These are phyloP conservation scores for Chiloscyllium plagiosum DNA, from an alignment of 2,113 vertebrate genomes.

Conservation along the genomic window DNA sequence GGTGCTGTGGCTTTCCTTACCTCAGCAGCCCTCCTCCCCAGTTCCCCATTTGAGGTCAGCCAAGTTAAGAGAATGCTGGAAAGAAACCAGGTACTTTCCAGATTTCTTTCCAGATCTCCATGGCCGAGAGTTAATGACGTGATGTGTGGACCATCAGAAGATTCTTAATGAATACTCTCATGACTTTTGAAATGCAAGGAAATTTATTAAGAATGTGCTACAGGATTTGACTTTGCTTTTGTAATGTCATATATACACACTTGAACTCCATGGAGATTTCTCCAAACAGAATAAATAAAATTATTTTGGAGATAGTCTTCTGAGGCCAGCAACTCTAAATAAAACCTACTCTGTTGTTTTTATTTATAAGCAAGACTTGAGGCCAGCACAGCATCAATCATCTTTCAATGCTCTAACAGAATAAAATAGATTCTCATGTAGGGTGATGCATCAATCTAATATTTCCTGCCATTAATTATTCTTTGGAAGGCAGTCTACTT, in stretches of 20 bases:
- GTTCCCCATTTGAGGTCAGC: not conserved
- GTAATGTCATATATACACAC: not conserved
- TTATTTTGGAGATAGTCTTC: not conserved
- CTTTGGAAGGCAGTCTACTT: not conserved
- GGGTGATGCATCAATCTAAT: not conserved
- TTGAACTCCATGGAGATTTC: not conserved
- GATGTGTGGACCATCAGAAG: not conserved
- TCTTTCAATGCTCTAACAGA: not conserved
- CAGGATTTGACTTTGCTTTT: not conserved
- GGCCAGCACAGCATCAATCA: not conserved
- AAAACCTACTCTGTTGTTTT: not conserved
- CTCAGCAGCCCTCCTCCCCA: not conserved
- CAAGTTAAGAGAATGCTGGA: not conserved
- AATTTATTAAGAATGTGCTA: not conserved
- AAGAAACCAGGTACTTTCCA: not conserved
- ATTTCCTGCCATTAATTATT: not conserved
- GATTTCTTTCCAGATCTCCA: not conserved
- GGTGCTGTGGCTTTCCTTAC: not conserved
- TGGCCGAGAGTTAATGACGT: not conserved
- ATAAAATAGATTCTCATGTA: not conserved
- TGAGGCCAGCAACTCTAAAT: not conserved
- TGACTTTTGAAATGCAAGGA: not conserved
- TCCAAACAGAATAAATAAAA: not conserved
- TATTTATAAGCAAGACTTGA: conserved; percentile 1
- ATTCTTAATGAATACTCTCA: not conserved